Evolutionary conservation across 2,113 vertebrate species (phyloP).

Genomic region (Gallinago paraguaiae): DNA sequence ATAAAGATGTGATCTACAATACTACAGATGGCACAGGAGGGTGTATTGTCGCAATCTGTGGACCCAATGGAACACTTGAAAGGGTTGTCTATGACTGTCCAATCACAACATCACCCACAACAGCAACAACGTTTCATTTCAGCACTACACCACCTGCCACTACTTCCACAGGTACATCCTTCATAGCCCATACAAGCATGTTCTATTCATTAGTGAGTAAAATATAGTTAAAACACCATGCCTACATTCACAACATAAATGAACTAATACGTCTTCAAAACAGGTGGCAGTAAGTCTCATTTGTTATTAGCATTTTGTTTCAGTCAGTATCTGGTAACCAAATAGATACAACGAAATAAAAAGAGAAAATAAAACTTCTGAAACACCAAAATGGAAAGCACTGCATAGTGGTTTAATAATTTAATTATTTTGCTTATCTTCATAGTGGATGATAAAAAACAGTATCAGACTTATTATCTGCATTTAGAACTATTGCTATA

Average conservation of each 20-base stretch:
- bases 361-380: background rate
- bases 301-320: background rate
- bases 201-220: background rate
- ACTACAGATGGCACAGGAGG: conserved; percentile 85
- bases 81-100: conserved; percentile 65
- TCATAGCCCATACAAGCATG: background rate
- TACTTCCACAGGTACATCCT: conserved; percentile 46
- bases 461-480: background rate
- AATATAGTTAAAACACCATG: background rate
- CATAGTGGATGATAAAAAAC: background rate
- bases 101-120: background rate
- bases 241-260: background rate
- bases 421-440: background rate
- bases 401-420: background rate
- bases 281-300: background rate
- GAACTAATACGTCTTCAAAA: background rate
- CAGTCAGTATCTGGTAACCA: background rate
- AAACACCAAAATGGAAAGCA: background rate
- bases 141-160: conserved; percentile 38
- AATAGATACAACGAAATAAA: background rate
- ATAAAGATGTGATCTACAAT: conserved; percentile 80
- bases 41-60: conserved; percentile 84
- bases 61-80: conserved; percentile 73
- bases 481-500: background rate
- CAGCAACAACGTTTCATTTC: conserved; percentile 67